Percentiles rank a stretch among this genome's conserved stretches.
These are phyloP conservation scores for Pachyrhynchus sulphureomaculatus DNA, from an alignment of 1,140 invertebrate genomes.

Conservation along the genomic window DNA sequence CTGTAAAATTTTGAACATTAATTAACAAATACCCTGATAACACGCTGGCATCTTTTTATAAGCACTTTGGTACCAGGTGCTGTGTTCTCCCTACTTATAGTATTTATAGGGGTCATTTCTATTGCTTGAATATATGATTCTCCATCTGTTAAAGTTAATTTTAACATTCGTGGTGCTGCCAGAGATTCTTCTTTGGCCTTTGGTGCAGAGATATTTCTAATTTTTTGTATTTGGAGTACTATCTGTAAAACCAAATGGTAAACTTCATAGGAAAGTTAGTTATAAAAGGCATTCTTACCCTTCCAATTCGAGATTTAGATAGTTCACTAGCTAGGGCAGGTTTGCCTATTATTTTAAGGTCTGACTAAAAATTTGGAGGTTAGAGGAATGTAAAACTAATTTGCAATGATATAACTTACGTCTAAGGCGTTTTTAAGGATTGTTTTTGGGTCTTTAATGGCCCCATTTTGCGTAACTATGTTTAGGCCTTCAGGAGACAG, in stretches of 20 bases:
- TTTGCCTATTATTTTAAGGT: constrained; percentile 75
- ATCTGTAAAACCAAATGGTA: constrained; percentile 55
- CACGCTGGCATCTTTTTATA: constrained; percentile 56
- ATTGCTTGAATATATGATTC: constrained; percentile 74
- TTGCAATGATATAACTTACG: constrained; percentile 56
- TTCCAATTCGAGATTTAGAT: constrained; percentile 50
- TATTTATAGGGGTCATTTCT: constrained; percentile 67
- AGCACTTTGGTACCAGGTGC: constrained; percentile 75
- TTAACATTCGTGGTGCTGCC: constrained; percentile 77
- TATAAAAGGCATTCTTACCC: constrained; percentile 36
- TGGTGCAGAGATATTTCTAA: constrained; percentile 85
- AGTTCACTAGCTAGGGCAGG: constrained; percentile 60
- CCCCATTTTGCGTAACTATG: constrained; percentile 65
- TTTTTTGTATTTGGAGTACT: constrained; percentile 84
- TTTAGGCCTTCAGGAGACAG: constrained; percentile 68
- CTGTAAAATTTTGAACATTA: constrained; percentile 61
- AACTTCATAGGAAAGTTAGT: constrained; percentile 54
- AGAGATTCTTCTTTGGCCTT: constrained; percentile 86
- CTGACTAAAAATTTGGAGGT: constrained; percentile 61
- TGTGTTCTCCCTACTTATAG: constrained; percentile 67
- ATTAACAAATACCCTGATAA: constrained; percentile 71
- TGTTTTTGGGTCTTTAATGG: constrained; percentile 61
- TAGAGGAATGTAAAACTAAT: constrained; percentile 12
- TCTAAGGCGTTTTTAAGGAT: constrained; percentile 69
- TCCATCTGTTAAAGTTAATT: constrained; percentile 82